Evolutionary conservation across 1,140 invertebrate genomes (phyloP).

Genomic region (Anthonomus grandis): DNA sequence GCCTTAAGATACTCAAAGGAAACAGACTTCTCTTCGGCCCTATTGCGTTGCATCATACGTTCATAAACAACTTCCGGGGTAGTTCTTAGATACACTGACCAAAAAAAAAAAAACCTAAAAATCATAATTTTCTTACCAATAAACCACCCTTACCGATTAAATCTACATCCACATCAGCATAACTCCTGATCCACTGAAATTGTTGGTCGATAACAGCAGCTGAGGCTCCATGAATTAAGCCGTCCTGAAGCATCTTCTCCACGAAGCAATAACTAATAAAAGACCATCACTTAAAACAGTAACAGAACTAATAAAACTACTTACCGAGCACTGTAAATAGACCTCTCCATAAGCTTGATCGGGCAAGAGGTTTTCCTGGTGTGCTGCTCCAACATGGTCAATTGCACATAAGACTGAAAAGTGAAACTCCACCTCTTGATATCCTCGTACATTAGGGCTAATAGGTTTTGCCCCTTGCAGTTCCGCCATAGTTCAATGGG

Average conservation of each 20-base stretch:
- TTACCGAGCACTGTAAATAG: conserved; percentile 70
- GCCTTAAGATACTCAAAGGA: conserved; percentile 57
- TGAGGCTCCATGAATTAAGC: conserved; percentile 47
- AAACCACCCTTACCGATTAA: conserved; percentile 24
- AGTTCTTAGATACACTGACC: conserved; percentile 80
- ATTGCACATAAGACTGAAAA: conserved; percentile 85
- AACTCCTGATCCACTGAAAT: conserved; percentile 70
- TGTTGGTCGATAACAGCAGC: conserved; percentile 76
- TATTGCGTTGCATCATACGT: conserved; percentile 69
- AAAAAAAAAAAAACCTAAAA: no score
- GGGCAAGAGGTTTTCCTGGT: conserved; percentile 57
- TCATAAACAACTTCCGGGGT: conserved; percentile 77
- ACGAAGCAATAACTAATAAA: conserved; percentile 67
- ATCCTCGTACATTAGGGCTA: conserved; percentile 80
- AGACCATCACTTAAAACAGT: background rate
- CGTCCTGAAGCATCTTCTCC: conserved; percentile 66
- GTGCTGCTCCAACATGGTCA: conserved; percentile 84
- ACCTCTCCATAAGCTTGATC: conserved; percentile 89
- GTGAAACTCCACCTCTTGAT: conserved; percentile 74
- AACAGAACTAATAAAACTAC: background rate
- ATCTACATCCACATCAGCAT: conserved; percentile 25
- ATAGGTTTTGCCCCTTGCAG: conserved; percentile 74
- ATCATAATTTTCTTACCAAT: no score
- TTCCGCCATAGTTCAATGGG: conserved; percentile 82
- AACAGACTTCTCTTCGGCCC: conserved; percentile 75